These are phyloP conservation scores for Toxonevra muliebris DNA, from an alignment of 2,888 invertebrate species.

Conservation along the genomic window DNA sequence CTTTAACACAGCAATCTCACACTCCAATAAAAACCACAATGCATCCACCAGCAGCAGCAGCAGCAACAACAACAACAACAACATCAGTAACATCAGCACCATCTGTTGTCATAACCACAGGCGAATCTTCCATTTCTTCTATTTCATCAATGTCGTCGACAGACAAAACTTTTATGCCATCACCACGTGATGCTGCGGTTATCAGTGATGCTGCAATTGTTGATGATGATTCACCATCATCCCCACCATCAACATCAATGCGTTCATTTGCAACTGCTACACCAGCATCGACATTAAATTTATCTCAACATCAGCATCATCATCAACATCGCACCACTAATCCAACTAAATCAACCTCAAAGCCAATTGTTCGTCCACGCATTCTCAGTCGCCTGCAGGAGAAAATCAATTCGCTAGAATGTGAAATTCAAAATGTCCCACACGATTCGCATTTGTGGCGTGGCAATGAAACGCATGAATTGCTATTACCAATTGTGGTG, in stretches of 20 bases:
- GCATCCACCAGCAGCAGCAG: conserved; percentile 6
- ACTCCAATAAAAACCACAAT: too few relatives aligned
- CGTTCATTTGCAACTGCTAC: conserved; percentile 21
- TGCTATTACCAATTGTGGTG: conserved; percentile 74
- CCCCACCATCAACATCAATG: conserved; percentile 1
- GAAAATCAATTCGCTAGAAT: conserved; percentile 72
- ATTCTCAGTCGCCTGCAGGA: conserved; percentile 70
- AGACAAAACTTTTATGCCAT: background rate
- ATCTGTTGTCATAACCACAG: background rate
- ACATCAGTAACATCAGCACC: background rate
- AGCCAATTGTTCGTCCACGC: conserved; percentile 62
- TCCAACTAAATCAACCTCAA: conserved; percentile 51
- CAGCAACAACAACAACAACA: conserved; percentile 13
- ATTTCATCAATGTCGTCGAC: background rate
- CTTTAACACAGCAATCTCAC: conserved; percentile 22
- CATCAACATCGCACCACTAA: conserved; percentile 42
- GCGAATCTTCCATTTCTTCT: background rate
- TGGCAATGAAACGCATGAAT: conserved; percentile 77
- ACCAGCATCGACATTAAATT: conserved; percentile 4
- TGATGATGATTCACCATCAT: background rate
- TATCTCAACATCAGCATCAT: background rate
- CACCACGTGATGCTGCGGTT: background rate
- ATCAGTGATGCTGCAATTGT: background rate
- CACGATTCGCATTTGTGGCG: conserved; percentile 75
- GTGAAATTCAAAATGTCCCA: conserved; percentile 73